These are phyloP conservation scores for Aphaenogaster rudis DNA, from an alignment of 1,140 invertebrate genomes.

Conservation along the genomic window DNA sequence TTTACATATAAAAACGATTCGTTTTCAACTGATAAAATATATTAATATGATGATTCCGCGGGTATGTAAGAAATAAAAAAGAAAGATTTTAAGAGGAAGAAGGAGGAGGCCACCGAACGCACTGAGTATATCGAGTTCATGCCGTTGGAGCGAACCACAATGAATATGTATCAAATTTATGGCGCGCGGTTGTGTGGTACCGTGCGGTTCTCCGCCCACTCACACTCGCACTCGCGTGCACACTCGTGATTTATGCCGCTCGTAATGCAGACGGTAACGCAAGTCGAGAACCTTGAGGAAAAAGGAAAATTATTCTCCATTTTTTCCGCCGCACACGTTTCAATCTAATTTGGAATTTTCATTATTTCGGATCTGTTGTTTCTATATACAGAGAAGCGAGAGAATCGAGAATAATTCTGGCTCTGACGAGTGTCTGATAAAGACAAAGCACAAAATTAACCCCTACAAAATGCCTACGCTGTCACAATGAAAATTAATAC, in stretches of 20 bases:
- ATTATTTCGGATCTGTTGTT: not conserved
- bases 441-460: too few species aligned
- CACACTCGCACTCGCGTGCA: slow-evolving; percentile 77
- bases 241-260: slow-evolving; percentile 77
- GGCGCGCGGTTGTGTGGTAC: slow-evolving; percentile 73
- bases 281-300: slow-evolving; percentile 54
- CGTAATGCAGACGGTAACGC: slow-evolving; percentile 74
- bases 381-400: not conserved
- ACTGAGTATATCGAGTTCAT: slow-evolving; percentile 49
- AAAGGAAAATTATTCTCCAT: slow-evolving; percentile 72
- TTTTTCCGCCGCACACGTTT: slow-evolving; percentile 31
- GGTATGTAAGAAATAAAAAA: not conserved
- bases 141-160: slow-evolving; percentile 69
- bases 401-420: not conserved
- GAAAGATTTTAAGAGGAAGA: not conserved
- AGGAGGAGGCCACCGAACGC: slow-evolving; percentile 57
- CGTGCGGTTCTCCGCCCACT: slow-evolving; percentile 77
- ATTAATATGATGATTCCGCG: not conserved
- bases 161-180: slow-evolving; percentile 81
- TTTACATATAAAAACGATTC: too few species aligned
- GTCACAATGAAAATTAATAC: too few species aligned
- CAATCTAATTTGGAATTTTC: not conserved
- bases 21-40: not conserved
- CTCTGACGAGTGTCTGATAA: too few species aligned
- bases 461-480: too few species aligned